Conservation (phyloP, 2,113 vertebrate species). For the Oophaga pumilio region DNA sequence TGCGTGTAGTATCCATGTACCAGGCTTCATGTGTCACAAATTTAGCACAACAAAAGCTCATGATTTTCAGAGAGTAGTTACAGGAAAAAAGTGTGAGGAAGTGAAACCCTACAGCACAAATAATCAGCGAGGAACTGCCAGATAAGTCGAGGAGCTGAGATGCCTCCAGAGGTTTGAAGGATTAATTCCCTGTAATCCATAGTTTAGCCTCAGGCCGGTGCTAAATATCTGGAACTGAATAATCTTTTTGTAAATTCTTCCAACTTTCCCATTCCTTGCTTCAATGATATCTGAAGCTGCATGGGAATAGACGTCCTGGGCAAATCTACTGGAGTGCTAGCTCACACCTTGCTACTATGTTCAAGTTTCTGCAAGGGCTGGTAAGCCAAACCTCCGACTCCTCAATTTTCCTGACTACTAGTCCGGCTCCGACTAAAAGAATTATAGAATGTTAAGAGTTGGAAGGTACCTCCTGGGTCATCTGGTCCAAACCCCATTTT, state of each 20-base stretch:
- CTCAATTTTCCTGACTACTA: too few species aligned
- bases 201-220: not conserved
- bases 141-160: conserved; percentile 3
- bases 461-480: too few species aligned
- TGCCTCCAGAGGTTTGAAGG: not conserved
- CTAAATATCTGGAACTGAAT: conserved; percentile 10
- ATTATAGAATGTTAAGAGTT: too few species aligned
- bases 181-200: conserved; percentile 11
- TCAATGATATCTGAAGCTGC: not conserved
- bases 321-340: too few species aligned
- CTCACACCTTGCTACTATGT: too few species aligned
- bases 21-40: not conserved
- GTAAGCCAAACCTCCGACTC: too few species aligned
- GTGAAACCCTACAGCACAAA: conserved; percentile 4
- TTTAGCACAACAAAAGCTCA: not conserved
- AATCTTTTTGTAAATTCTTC: conserved; percentile 1
- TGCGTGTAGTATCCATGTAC: not conserved
- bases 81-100: conserved; percentile 27
- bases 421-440: too few species aligned
- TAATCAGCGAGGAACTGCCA: not conserved
- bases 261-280: not conserved
- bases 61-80: not conserved
- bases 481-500: too few species aligned
- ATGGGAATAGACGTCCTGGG: not conserved
- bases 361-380: too few species aligned